Evolutionary conservation across 2,797 vertebrate species (phyloP).

Genomic region (Eulemur mongoz): DNA sequence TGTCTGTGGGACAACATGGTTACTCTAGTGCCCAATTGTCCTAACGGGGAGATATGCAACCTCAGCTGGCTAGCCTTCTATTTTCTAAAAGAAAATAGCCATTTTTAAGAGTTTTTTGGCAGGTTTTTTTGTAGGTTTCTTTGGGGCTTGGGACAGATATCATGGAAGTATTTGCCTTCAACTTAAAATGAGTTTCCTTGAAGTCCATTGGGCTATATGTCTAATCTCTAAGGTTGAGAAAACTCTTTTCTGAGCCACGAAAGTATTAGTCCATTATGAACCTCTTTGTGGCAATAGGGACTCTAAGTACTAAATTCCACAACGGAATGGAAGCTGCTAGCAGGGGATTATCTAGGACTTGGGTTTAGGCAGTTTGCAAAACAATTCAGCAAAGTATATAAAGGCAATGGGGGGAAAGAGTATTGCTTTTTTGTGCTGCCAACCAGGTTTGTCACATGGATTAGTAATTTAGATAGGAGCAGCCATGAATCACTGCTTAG

Average conservation of each 20-base stretch:
- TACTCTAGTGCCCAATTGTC: background rate
- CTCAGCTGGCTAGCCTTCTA: background rate
- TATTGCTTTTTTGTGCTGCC: slow-evolving; percentile 66
- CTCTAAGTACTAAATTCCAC: slow-evolving; percentile 10
- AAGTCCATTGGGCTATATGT: background rate
- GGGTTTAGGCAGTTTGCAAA: slow-evolving; percentile 72
- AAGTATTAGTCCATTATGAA: background rate
- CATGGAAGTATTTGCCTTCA: background rate
- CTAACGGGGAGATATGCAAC: background rate
- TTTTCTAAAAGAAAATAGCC: background rate
- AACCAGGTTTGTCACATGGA: slow-evolving; percentile 72
- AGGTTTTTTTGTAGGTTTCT: slow-evolving; percentile 2
- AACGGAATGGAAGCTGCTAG: background rate
- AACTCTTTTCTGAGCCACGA: background rate
- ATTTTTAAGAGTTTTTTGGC: background rate
- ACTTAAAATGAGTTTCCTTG: slow-evolving; percentile 45
- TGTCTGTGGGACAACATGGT: background rate
- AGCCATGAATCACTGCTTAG: slow-evolving; percentile 72
- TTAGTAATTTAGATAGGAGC: slow-evolving; percentile 76
- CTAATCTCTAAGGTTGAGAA: background rate
- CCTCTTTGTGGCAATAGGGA: background rate
- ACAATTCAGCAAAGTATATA: slow-evolving; percentile 69
- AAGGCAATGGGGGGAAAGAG: background rate
- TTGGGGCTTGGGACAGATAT: background rate
- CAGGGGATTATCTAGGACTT: slow-evolving; percentile 62